Evolutionary conservation across 2,888 invertebrate species (phyloP).

Genomic region (Actias luna): DNA sequence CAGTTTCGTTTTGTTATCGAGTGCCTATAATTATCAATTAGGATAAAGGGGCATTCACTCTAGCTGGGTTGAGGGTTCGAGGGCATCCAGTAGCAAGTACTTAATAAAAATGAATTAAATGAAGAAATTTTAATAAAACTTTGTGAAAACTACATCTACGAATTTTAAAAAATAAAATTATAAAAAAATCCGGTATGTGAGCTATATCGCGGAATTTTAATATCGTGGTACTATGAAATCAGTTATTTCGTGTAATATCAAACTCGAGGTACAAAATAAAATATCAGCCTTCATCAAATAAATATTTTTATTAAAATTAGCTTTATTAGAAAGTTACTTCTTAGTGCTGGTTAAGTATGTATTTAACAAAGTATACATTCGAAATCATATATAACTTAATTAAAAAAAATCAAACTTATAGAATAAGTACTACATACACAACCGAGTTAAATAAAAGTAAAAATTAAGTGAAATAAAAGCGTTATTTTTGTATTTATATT

Average conservation of each 20-base stretch:
- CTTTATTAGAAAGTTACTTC: slow-evolving; percentile 66
- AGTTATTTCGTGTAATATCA: slow-evolving; percentile 32
- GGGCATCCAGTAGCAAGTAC: slow-evolving; percentile 78
- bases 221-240: slow-evolving; percentile 22
- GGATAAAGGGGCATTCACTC: slow-evolving; percentile 74
- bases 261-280: slow-evolving; percentile 64
- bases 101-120: slow-evolving; percentile 56
- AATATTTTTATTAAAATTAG: slow-evolving; percentile 78
- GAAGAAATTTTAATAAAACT: slow-evolving; percentile 50
- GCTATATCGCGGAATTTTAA: slow-evolving; percentile 53
- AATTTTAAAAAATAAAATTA: slow-evolving; percentile 29
- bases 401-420: slow-evolving; percentile 63
- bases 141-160: slow-evolving; percentile 73
- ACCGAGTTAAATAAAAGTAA: slow-evolving; percentile 71
- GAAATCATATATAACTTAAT: slow-evolving; percentile 63
- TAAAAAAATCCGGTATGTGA: slow-evolving; percentile 76
- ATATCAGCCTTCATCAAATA: slow-evolving; percentile 68
- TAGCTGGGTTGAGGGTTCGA: slow-evolving; percentile 70
- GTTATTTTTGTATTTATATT: slow-evolving; percentile 32
- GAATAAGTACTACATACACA: slow-evolving; percentile 84
- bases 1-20: slow-evolving; percentile 64
- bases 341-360: slow-evolving; percentile 76
- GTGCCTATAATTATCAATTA: slow-evolving; percentile 64
- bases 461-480: slow-evolving; percentile 47
- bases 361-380: slow-evolving; percentile 75